Conservation (phyloP, 2,113 vertebrate genomes). For the Chaetodon trifascialis region DNA sequence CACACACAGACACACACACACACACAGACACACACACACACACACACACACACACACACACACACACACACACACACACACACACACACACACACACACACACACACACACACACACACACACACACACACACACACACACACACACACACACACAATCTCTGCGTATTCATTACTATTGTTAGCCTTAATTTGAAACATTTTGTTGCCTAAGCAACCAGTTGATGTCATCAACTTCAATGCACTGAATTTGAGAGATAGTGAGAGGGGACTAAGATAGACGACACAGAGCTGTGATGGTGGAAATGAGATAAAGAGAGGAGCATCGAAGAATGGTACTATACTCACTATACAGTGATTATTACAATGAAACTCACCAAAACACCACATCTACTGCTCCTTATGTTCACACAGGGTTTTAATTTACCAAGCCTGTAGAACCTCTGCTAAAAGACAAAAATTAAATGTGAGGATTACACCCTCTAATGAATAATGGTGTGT, state of each 20-base stretch:
- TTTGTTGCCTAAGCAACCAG: slow-evolving; percentile 71
- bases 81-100: not conserved
- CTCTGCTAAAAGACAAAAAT: not conserved
- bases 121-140: too few species aligned
- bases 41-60: not conserved
- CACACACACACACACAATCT: not conserved
- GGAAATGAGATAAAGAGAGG: slow-evolving; percentile 23
- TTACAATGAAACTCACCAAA: not conserved
- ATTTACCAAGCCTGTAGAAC: not conserved
- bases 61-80: too few species aligned
- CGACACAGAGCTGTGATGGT: slow-evolving; percentile 22
- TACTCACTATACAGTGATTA: slow-evolving; percentile 12
- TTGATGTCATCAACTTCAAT: slow-evolving; percentile 49
- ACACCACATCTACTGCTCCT: not conserved
- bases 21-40: too few species aligned
- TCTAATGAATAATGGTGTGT: not conserved
- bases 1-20: not conserved
- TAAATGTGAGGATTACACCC: slow-evolving; percentile 8
- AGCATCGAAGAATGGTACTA: not conserved
- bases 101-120: too few species aligned
- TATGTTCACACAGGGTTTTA: not conserved
- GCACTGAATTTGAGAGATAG: slow-evolving; percentile 37
- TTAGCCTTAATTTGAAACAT: slow-evolving; percentile 54
- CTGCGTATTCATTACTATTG: slow-evolving; percentile 35
- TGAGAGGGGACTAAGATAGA: slow-evolving; percentile 19